These are phyloP conservation scores for Muscicapa comitata DNA, from an alignment of 2,797 vertebrate genomes.

Conservation along the genomic window DNA sequence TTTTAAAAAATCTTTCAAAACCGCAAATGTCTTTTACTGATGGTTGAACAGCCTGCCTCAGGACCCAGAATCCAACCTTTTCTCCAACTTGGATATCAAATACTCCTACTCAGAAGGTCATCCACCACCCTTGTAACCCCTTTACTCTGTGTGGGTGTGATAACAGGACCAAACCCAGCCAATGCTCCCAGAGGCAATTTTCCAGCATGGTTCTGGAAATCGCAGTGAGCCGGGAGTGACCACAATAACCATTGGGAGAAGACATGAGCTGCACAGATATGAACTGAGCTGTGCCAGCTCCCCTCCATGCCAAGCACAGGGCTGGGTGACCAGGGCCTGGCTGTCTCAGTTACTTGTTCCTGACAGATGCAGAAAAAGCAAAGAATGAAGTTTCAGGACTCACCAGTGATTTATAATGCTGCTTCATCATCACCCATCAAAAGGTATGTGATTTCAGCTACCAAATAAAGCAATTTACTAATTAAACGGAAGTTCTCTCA, in stretches of 20 bases:
- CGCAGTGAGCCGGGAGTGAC: background rate
- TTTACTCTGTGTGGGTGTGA: background rate
- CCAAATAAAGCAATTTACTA: background rate
- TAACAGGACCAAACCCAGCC: background rate
- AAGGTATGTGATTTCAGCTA: background rate
- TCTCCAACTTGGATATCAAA: background rate
- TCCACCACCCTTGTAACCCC: background rate
- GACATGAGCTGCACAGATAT: background rate
- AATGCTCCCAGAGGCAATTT: background rate
- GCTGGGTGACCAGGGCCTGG: background rate
- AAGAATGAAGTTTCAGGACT: background rate
- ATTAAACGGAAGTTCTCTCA: background rate
- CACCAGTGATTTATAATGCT: background rate
- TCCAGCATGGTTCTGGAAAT: background rate
- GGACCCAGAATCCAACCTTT: background rate
- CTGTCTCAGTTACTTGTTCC: background rate
- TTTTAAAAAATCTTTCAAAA: background rate
- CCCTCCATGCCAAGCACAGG: fast-evolving
- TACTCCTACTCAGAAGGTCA: background rate
- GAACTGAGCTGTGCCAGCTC: background rate
- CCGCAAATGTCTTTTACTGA: background rate
- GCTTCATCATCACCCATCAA: background rate
- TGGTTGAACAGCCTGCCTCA: background rate
- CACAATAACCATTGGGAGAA: background rate
- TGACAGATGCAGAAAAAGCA: background rate